Evolutionary conservation across 2,888 invertebrate species (phyloP), one percentile per base, ranked within the genome.

Genomic region (Oxystoma pomonae): DNA sequence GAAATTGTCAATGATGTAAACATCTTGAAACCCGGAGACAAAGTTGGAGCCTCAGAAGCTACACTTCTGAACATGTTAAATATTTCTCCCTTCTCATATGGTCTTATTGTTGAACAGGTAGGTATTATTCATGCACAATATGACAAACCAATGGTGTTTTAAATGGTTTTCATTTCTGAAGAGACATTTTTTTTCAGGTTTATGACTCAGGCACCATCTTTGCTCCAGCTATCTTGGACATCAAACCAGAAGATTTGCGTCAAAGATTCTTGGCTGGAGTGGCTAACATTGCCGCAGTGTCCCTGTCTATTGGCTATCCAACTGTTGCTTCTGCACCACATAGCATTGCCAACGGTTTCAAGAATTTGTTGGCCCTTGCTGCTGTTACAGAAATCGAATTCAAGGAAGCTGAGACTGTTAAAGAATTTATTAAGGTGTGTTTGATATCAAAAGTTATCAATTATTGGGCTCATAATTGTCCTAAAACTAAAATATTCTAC

Each of bases 51-150:
- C 78, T 97, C 97, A 55, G 99, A 99, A 85, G 96, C 98, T 52
- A 97, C 98, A 16, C 90, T 99, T 64, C 86, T 99, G 72, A 99
- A 98, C 87, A 99, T 99, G 99, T 88, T 99, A 85, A 97, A 97
- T 86, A 98, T 99, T 82, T 98, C 97, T 80, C 99, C 99, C 59
- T 99, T 99, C 86, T 96, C 96, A 60, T 99, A 99, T 77, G 99
- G 99, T 84, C 87, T 99, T 74, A 84, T 92, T 55, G 95, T 99
- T 68, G 92, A 93, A 81, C 92, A 92, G 87, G 65, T 65, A 62
- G 60, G 61, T 57, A 51, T 19, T 35, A 35, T 12, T 12, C 22
- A 17, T 56, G 17, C n/a, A n/a, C n/a, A n/a, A n/a, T n/a, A n/a
- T n/a, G 35, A 35, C 35, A 35, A 35, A 7, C 12, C 12, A 35